Percentiles rank a stretch among this genome's conserved stretches.
Conservation (phyloP, 2,113 vertebrate species). For the Turdus rufiventris region DNA sequence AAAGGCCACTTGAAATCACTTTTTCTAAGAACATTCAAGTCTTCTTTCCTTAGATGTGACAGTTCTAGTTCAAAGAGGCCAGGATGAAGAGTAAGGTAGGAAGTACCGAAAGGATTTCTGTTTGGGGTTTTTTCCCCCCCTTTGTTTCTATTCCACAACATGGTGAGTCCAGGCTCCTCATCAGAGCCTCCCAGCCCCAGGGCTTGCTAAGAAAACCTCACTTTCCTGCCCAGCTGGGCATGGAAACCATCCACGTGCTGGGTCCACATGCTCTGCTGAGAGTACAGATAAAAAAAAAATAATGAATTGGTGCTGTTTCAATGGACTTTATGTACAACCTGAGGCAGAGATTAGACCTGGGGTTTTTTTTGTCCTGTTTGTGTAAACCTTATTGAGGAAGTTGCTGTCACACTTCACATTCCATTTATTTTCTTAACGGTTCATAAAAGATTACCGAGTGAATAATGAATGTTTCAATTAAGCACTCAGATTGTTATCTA, state of each 20-base stretch:
- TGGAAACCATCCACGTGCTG: not conserved
- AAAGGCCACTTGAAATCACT: not conserved
- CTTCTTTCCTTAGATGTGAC: not conserved
- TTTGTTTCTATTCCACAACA: not conserved
- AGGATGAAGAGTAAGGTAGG: not conserved
- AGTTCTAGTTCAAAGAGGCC: not conserved
- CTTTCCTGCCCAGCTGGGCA: not conserved
- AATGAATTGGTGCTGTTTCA: not conserved
- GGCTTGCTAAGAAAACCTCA: not conserved
- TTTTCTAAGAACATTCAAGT: not conserved
- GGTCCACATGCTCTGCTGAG: not conserved
- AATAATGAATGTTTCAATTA: slow-evolving; percentile 49
- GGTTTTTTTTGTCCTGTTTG: not conserved
- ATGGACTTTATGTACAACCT: not conserved
- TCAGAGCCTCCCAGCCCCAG: not conserved
- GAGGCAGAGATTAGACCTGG: slow-evolving; percentile 16
- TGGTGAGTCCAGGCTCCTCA: not conserved
- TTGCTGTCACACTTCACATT: slow-evolving; percentile 16
- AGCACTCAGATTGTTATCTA: slow-evolving; percentile 31
- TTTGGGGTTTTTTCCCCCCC: not conserved
- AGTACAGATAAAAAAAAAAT: not conserved
- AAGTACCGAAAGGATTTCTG: not conserved
- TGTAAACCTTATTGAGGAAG: slow-evolving; percentile 1
- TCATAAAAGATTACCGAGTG: slow-evolving; percentile 16
- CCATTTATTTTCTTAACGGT: slow-evolving; percentile 28